phyloP scores from a whole-genome alignment of 2,888 invertebrate genomes.

The Amphimallon solstitiale region DNA sequence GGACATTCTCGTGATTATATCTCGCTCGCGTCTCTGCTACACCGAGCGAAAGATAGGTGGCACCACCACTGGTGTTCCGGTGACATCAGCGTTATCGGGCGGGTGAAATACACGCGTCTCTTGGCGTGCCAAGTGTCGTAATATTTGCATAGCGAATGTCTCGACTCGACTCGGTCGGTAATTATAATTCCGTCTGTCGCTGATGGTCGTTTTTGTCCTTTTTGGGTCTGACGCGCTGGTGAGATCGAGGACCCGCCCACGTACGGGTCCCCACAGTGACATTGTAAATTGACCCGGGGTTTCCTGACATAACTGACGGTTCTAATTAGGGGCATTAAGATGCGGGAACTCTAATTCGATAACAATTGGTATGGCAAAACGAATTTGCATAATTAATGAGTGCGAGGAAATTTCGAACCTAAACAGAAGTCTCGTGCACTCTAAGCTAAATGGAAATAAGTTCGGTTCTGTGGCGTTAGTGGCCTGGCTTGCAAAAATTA shows the following conservation, averaged over 20 bases:
- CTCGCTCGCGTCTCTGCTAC: too few species aligned
- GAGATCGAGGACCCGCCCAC: too few species aligned
- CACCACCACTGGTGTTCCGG: too few species aligned
- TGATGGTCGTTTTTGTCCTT: not conserved
- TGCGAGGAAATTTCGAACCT: not conserved
- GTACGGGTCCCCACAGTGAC: not conserved
- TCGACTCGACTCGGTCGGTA: slow-evolving; percentile 8
- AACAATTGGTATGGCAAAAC: slow-evolving; percentile 23
- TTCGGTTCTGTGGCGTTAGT: too few species aligned
- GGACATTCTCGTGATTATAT: too few species aligned
- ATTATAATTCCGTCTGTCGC: not conserved
- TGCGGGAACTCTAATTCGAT: slow-evolving; percentile 24
- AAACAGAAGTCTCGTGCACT: too few species aligned
- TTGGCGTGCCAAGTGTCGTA: slow-evolving; percentile 18
- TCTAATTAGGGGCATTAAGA: slow-evolving; percentile 33
- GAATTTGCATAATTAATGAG: slow-evolving; percentile 9
- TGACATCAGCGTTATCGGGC: too few species aligned
- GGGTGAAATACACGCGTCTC: too few species aligned
- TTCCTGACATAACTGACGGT: slow-evolving; percentile 10
- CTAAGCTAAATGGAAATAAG: too few species aligned
- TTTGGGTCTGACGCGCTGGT: not conserved
- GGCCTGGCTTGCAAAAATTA: too few species aligned
- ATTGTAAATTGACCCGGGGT: slow-evolving; percentile 27
- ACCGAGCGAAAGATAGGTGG: too few species aligned
- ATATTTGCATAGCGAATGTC: slow-evolving; percentile 40